Percentiles rank a stretch among this genome's conserved stretches.
Evolutionary conservation across 2,113 vertebrate species (phyloP).

Genomic region (Pampusana beccarii): DNA sequence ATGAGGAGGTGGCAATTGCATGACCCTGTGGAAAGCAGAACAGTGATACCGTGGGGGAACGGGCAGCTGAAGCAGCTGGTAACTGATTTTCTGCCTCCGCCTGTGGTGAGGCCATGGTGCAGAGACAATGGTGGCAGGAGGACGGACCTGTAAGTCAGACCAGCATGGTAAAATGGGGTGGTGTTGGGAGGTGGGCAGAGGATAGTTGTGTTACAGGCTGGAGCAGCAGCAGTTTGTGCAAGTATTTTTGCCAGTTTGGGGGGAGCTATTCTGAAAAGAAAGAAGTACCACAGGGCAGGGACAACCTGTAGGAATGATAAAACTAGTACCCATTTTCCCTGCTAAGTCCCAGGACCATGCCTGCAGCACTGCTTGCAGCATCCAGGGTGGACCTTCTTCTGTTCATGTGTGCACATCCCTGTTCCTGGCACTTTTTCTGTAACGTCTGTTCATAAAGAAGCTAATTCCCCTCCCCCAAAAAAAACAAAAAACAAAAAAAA

Average conservation of each 20-base stretch:
- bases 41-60: accelerated
- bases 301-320: neutral
- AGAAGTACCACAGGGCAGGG: neutral
- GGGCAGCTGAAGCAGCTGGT: accelerated
- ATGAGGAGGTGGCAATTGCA: neutral
- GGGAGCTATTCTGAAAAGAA: neutral
- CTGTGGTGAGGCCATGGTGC: neutral
- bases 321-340: neutral
- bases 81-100: too few species aligned
- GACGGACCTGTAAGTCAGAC: neutral
- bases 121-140: too few species aligned
- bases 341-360: neutral
- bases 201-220: neutral
- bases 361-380: neutral
- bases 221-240: neutral
- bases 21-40: neutral
- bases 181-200: accelerated
- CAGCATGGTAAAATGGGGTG: accelerated
- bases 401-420: neutral
- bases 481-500: neutral
- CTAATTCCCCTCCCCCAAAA: neutral
- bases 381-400: neutral
- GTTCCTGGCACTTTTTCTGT: neutral
- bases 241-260: neutral
- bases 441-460: neutral